Conservation (phyloP, 2,888 invertebrate species). For the Cephus rjabovi region DNA sequence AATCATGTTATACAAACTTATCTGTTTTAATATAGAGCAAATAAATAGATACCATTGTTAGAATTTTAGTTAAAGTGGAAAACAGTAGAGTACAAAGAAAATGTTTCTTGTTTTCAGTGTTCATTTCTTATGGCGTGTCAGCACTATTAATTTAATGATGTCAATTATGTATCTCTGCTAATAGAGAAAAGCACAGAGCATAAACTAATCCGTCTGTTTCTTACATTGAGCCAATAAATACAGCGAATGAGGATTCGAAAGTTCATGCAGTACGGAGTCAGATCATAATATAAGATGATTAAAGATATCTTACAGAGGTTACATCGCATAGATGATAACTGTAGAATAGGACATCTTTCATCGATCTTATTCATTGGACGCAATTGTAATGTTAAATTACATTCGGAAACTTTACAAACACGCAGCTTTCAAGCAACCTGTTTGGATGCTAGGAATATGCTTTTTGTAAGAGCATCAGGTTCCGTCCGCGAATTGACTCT, state of each 20-base stretch:
- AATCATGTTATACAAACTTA: background rate
- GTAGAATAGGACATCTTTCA: background rate
- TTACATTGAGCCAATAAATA: slow-evolving; percentile 2
- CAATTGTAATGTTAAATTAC: background rate
- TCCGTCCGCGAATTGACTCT: background rate
- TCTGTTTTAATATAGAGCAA: background rate
- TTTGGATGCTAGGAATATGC: background rate
- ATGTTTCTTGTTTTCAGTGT: background rate
- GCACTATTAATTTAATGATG: background rate
- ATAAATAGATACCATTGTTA: background rate
- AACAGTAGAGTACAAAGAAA: background rate
- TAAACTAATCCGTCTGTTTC: slow-evolving; percentile 4
- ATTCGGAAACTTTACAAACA: background rate
- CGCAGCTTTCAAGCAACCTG: background rate
- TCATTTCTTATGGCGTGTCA: background rate
- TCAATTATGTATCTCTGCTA: background rate
- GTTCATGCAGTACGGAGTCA: background rate
- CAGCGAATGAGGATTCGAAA: background rate
- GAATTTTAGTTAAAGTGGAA: background rate
- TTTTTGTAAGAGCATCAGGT: background rate
- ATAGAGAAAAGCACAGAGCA: background rate
- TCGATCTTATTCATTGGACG: background rate
- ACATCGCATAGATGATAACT: background rate
- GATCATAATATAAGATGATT: background rate
- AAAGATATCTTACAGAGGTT: background rate